phyloP scores from a whole-genome alignment of 2,113 vertebrate species.

The Istiophorus platypterus region DNA sequence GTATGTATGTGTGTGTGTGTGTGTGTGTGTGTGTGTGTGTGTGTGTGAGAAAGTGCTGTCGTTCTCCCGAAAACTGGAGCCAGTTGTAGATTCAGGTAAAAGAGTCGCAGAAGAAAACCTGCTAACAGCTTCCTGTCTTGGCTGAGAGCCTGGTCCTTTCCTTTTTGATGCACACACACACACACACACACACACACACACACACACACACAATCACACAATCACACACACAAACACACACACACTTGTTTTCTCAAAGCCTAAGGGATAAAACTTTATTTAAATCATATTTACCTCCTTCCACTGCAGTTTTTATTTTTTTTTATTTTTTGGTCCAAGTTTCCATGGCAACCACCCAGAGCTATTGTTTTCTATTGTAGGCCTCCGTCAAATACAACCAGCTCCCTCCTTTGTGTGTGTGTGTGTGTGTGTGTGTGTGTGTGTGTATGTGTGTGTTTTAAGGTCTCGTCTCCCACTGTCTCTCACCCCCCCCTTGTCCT shows the following conservation, averaged over 20 bases:
- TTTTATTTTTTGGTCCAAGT: conserved; percentile 40
- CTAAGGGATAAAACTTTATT: not conserved
- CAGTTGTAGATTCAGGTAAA: conserved; percentile 56
- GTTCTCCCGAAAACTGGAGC: conserved; percentile 17
- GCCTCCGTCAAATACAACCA: conserved; percentile 1
- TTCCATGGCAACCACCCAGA: conserved; percentile 43
- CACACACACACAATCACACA: conserved; percentile 18
- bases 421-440: not conserved
- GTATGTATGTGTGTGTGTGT: conserved; percentile 17
- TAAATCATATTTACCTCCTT: not conserved
- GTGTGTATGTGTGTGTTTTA: conserved; percentile 10
- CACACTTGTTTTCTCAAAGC: not conserved
- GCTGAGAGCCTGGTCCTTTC: conserved; percentile 34
- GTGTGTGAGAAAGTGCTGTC: conserved; percentile 2
- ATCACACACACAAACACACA: not conserved
- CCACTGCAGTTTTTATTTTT: not conserved
- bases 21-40: conserved; percentile 9
- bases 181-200: not conserved
- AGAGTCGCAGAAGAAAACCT: conserved; percentile 31
- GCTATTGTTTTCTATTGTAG: not conserved
- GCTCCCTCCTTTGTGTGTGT: conserved; percentile 6
- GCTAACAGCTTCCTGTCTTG: conserved; percentile 72
- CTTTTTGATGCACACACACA: conserved; percentile 16
- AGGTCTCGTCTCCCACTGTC: not conserved
- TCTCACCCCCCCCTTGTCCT: not conserved